Base-by-base conservation (phyloP, 2,888 invertebrate genomes). In the Monochamus alternatus region DNA sequence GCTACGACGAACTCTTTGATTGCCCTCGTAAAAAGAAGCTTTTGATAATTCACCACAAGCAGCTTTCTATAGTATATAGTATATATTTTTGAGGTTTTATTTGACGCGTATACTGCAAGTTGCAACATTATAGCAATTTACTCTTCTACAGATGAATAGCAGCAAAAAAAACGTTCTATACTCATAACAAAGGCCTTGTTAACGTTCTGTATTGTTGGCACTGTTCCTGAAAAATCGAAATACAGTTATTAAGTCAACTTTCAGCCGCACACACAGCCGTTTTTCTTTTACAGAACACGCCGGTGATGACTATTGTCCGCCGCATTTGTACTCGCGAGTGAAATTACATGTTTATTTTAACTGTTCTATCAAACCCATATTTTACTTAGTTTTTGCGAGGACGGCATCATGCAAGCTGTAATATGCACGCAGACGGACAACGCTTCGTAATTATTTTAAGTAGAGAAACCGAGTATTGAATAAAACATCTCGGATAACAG, bases 311-410 rank as follows among this genome's bases (percentile, higher is more conserved):
- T 12, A 38, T 64, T 47, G 58, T 68, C 22, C 38, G 2, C 38
- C 43, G 68, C 68, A 30, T 68, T 68, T 59, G 68, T 68, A 68
- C 10, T 68, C 43, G 38, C 5, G 44, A 58, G 22, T 22, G 30
- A 68, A 68, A 67, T 52, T 67, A 67, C 32, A 32, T 67, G 52
- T 67, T 65, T 67, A 67, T 67, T 67, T 67, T 67, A 67, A 67
- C 66, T 67, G 66, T 52, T 52, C 12, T 32, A 55, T 38, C 66
- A 55, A 55, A 55, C 65, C 32, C 52, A 12, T 52, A 38, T 52
- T 55, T 67, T 67, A 47, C n/a, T 32, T 51, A 38, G 5, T 67
- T 67, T 67, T 67, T 32, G 66, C 32, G 7, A 14, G 32, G n/a
- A 7, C n/a, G 32, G 8, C 66, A 67, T 52, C 66, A 67, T 52